phyloP scores from a whole-genome alignment of 2,888 invertebrate genomes.

The Nephrotoma flavescens region DNA sequence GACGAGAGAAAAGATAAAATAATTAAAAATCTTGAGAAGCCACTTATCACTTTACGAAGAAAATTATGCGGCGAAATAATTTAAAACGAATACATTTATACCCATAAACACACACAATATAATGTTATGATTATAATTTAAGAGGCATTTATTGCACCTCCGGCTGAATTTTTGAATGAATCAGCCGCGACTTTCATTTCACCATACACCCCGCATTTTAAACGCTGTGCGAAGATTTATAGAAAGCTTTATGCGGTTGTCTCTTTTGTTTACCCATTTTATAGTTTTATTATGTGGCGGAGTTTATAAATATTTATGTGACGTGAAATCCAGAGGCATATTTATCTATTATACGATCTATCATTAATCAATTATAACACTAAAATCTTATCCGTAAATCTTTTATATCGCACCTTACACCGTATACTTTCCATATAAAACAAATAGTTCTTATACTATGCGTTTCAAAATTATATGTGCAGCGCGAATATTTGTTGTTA shows the following conservation, averaged over 20 bases:
- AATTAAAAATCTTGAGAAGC: neutral
- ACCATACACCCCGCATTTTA: neutral
- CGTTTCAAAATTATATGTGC: no score
- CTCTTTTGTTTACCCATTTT: neutral
- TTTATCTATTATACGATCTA: neutral
- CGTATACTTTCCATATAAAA: neutral
- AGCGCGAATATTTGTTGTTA: no score
- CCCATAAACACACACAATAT: neutral
- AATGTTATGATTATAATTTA: neutral
- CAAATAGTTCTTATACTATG: neutral
- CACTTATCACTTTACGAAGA: neutral
- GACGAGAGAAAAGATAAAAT: neutral
- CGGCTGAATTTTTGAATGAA: neutral
- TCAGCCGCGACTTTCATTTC: neutral
- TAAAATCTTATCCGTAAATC: neutral
- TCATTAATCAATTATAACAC: neutral
- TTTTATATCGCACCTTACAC: neutral
- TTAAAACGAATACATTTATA: neutral
- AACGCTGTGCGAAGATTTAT: neutral
- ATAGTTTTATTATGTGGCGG: no score
- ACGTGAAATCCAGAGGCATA: neutral
- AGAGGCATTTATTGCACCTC: neutral
- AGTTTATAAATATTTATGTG: neutral
- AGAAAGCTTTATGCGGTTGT: neutral
- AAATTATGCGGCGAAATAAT: neutral